Evolutionary conservation across 2,888 invertebrate species (phyloP).

Genomic region (Steinernema scapterisci): DNA sequence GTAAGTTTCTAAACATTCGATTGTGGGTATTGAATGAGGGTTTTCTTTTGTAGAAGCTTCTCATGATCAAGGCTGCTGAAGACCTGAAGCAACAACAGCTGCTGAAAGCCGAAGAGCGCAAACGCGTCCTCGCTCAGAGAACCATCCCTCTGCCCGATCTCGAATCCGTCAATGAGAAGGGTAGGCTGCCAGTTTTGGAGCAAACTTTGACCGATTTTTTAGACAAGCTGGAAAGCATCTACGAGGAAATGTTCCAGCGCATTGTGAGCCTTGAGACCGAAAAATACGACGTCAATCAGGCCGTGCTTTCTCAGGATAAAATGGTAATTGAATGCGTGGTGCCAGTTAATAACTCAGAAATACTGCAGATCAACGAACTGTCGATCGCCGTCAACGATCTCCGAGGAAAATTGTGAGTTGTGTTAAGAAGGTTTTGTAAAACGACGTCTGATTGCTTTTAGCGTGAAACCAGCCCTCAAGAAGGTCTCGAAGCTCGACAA

Average conservation of each 20-base stretch:
- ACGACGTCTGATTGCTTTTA: constrained; percentile 35
- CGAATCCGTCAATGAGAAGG: constrained; percentile 81
- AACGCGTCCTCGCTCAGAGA: constrained; percentile 89
- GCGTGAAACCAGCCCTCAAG: constrained; percentile 74
- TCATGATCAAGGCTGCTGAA: constrained; percentile 99
- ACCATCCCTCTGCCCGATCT: constrained; percentile 87
- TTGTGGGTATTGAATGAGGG: background rate
- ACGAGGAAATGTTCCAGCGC: constrained; percentile 73
- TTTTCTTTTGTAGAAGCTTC: constrained; percentile 78
- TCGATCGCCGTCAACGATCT: constrained; percentile 99
- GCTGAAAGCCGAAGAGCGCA: constrained; percentile 94
- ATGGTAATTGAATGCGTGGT: background rate
- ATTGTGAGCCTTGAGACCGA: constrained; percentile 35
- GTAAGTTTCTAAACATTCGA: constrained; percentile 76
- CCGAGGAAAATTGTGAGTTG: constrained; percentile 87
- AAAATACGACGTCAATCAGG: constrained; percentile 97
- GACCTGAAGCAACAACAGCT: constrained; percentile 98
- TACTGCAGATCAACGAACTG: constrained; percentile 87
- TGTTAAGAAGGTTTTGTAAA: background rate
- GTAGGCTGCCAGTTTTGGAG: constrained; percentile 72
- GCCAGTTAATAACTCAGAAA: background rate
- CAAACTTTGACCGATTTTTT: background rate
- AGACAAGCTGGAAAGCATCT: constrained; percentile 40
- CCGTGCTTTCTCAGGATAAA: constrained; percentile 85
- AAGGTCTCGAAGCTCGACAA: constrained; percentile 99